Evolutionary conservation across 2,888 invertebrate genomes (phyloP).

Genomic region (Drosophila diplacantha): DNA sequence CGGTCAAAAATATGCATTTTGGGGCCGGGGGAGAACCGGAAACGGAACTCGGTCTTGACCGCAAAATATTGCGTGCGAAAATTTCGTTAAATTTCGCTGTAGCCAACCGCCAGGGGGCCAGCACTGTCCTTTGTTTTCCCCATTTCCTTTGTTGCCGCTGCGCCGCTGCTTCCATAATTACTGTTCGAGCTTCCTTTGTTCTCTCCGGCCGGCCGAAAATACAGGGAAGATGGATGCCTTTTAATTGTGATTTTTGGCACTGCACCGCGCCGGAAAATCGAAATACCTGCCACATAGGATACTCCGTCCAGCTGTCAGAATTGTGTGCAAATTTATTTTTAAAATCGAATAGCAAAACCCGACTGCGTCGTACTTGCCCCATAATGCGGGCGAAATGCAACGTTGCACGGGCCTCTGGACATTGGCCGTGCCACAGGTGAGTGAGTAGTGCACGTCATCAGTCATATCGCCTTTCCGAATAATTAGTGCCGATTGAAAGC

Average conservation of each 20-base stretch:
- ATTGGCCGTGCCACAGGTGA: background rate
- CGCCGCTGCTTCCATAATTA: conserved; percentile 54
- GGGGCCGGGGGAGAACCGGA: background rate
- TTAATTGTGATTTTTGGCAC: conserved; percentile 3
- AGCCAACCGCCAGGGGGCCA: background rate
- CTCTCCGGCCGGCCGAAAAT: conserved; percentile 9
- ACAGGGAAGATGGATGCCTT: conserved; percentile 1
- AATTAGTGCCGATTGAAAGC: conserved; percentile 29
- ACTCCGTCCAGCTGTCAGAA: conserved; percentile 17
- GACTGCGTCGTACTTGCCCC: conserved; percentile 17
- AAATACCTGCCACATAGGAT: conserved; percentile 27
- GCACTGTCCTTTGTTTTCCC: conserved; percentile 19
- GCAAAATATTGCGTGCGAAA: conserved; percentile 24
- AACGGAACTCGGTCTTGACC: background rate
- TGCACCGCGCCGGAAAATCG: conserved; percentile 23
- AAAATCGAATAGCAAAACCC: conserved; percentile 13
- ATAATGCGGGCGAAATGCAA: background rate
- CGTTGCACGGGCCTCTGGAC: too few relatives aligned
- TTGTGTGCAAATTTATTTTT: conserved; percentile 62
- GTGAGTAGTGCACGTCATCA: conserved; percentile 15
- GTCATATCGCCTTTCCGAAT: conserved; percentile 34
- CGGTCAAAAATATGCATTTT: background rate
- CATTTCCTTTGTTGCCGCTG: conserved; percentile 10
- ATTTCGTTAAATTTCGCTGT: conserved; percentile 15
- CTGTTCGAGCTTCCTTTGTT: conserved; percentile 55